Evolutionary conservation across 1,140 invertebrate species (phyloP).

Genomic region (Saxidomus purpurata): DNA sequence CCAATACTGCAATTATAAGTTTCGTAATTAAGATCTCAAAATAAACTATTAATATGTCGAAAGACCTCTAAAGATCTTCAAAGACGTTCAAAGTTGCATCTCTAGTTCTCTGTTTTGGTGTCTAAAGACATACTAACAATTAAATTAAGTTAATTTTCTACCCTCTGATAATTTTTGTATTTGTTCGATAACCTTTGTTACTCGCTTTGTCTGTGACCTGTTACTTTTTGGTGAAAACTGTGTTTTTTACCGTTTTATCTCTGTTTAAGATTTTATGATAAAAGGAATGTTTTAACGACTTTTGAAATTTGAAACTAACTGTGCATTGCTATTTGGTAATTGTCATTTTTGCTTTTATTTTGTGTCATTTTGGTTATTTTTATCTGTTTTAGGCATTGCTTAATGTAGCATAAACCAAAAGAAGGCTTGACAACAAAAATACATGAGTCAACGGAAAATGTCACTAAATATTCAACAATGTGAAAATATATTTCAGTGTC

Average conservation of each 20-base stretch:
- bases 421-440: background rate
- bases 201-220: background rate
- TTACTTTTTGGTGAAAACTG: background rate
- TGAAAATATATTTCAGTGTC: conserved; percentile 29
- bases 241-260: background rate
- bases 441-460: conserved; percentile 46
- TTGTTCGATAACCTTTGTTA: background rate
- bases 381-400: background rate
- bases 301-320: conserved; percentile 27
- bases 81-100: too few species aligned
- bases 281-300: background rate
- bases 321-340: conserved; percentile 18
- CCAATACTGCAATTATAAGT: background rate
- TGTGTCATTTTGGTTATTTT: conserved; percentile 37
- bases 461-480: conserved; percentile 9
- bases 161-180: background rate
- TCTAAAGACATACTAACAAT: background rate
- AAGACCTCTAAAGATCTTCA: too few species aligned
- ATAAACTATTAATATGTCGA: background rate
- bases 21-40: conserved; percentile 11
- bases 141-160: background rate
- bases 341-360: conserved; percentile 16
- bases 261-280: conserved; percentile 7
- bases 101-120: background rate
- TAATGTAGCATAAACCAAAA: conserved; percentile 18